Conservation (phyloP, 2,797 vertebrate genomes). For the Rhinichthys osculus region DNA sequence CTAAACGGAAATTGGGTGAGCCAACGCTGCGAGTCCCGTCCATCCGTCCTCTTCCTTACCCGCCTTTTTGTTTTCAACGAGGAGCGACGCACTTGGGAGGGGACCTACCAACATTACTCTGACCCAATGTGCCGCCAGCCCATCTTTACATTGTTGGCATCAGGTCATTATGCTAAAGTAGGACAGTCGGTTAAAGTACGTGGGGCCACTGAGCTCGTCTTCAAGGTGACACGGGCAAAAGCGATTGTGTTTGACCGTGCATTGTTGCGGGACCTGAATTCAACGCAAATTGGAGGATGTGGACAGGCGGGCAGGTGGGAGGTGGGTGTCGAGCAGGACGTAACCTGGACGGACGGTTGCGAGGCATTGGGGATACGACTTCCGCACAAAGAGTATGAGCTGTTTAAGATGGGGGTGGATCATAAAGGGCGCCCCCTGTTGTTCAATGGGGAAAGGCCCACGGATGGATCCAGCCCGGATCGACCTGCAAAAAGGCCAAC, state of each 20-base stretch:
- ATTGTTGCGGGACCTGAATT: slow-evolving; percentile 80
- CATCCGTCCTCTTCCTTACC: slow-evolving; percentile 88
- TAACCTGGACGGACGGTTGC: slow-evolving; percentile 86
- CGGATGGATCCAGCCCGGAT: slow-evolving; percentile 88
- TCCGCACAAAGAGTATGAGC: slow-evolving; percentile 91
- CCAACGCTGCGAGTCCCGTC: slow-evolving; percentile 83
- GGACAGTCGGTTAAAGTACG: slow-evolving; percentile 77
- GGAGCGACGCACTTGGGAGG: slow-evolving; percentile 83
- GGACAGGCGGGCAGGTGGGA: slow-evolving; percentile 80
- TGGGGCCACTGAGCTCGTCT: slow-evolving; percentile 83
- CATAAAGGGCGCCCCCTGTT: slow-evolving; percentile 79
- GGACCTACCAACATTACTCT: slow-evolving; percentile 85
- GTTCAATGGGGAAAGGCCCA: slow-evolving; percentile 86
- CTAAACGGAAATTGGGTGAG: slow-evolving; percentile 87
- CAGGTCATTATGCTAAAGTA: slow-evolving; percentile 83
- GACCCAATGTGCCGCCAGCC: slow-evolving; percentile 85
- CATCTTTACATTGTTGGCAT: slow-evolving; percentile 85
- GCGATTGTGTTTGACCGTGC: slow-evolving; percentile 80
- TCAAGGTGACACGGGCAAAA: slow-evolving; percentile 83
- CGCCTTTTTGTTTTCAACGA: slow-evolving; percentile 84
- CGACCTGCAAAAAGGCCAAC: slow-evolving; percentile 83
- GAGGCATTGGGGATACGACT: slow-evolving; percentile 85
- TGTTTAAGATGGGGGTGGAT: slow-evolving; percentile 86
- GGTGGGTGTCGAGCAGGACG: slow-evolving; percentile 82
- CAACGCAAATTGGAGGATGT: slow-evolving; percentile 81